phyloP scores from a whole-genome alignment of 2,113 vertebrate genomes.

The Psittacara wagleri region DNA sequence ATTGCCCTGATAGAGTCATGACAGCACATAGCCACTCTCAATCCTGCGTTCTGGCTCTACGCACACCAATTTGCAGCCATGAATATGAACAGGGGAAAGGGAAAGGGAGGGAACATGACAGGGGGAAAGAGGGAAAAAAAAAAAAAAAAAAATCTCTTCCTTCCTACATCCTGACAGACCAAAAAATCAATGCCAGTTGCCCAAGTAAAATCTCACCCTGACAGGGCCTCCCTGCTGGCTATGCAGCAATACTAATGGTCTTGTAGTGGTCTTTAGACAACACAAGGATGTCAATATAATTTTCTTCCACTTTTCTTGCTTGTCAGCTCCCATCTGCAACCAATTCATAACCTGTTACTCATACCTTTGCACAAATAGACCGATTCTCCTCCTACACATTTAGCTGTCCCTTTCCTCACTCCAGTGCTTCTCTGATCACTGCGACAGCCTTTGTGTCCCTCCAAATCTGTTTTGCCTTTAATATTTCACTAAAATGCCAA shows the following conservation, averaged over 20 bases:
- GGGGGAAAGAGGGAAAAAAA: neutral
- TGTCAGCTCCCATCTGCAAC: conserved; percentile 76
- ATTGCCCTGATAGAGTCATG: neutral
- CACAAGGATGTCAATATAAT: conserved; percentile 79
- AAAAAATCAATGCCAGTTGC: conserved; percentile 77
- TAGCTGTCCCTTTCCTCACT: conserved; percentile 66
- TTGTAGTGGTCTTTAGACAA: conserved; percentile 71
- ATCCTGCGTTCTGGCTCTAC: neutral
- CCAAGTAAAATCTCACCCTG: conserved; percentile 73
- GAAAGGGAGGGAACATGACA: neutral
- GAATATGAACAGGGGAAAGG: neutral
- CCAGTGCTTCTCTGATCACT: conserved; percentile 76
- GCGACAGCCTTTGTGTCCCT: conserved; percentile 78
- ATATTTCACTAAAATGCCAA: conserved; percentile 84
- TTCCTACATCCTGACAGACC: conserved; percentile 36
- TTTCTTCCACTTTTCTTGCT: conserved; percentile 79
- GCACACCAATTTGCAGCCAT: neutral
- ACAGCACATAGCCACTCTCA: neutral
- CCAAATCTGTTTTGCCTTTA: conserved; percentile 81
- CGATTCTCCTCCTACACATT: conserved; percentile 61
- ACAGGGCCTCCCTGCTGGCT: conserved; percentile 66
- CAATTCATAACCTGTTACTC: conserved; percentile 80
- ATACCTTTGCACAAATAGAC: conserved; percentile 70
- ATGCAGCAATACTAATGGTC: conserved; percentile 65
- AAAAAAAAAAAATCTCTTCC: neutral